Conservation (phyloP, 2,113 vertebrate species). For the Danionella cerebrum region DNA sequence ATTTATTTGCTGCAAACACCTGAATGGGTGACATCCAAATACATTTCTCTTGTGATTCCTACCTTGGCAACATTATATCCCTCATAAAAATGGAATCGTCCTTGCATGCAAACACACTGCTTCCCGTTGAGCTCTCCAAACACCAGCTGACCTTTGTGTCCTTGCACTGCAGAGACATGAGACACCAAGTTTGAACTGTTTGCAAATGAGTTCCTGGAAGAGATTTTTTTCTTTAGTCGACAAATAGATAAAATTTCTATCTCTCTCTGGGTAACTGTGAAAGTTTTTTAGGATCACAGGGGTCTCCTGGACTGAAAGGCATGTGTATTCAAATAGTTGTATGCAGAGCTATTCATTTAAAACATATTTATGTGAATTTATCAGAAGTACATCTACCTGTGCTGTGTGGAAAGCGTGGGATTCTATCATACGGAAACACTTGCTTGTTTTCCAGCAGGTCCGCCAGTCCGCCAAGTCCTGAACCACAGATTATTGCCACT, state of each 20-base stretch:
- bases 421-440: constrained; percentile 56
- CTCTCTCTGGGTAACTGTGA: too few species aligned
- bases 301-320: too few species aligned
- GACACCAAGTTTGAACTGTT: background rate
- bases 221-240: background rate
- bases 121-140: constrained; percentile 60
- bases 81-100: constrained; percentile 71
- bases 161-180: constrained; percentile 48
- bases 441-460: constrained; percentile 55
- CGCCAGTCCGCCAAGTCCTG: constrained; percentile 69
- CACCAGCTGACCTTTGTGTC: constrained; percentile 63
- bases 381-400: constrained; percentile 45
- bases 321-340: too few species aligned
- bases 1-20: background rate
- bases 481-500: constrained; percentile 73
- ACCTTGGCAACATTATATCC: constrained; percentile 62
- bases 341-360: background rate
- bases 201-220: too few species aligned
- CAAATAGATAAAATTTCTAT: too few species aligned
- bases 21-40: background rate
- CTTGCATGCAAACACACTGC: constrained; percentile 69
- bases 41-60: constrained; percentile 21
- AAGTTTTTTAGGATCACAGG: too few species aligned
- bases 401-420: constrained; percentile 70
- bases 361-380: background rate